Evolutionary conservation across 1,140 invertebrate genomes (phyloP), one percentile per base, ranked within the genome.

Genomic region (Orius insidiosus): DNA sequence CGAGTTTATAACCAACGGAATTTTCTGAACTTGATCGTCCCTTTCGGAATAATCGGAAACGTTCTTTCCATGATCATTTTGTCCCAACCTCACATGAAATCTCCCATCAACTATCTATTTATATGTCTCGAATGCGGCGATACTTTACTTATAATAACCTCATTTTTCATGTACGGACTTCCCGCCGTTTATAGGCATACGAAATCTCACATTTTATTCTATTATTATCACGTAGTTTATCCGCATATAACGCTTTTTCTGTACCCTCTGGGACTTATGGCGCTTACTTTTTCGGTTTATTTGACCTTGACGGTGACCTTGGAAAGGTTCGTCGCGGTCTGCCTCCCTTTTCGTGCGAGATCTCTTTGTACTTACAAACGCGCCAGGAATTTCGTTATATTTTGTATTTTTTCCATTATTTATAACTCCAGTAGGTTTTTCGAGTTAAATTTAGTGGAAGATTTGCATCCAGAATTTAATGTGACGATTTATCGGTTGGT

Each of bases 261-360:
- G 3, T 97, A 86, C 61, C 89, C 90, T 0, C 61, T 94, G 10
- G 86, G 81, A 1, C 73, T 86, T 55, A 82, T 82, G 5, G 83
- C 86, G 10, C 90, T 87, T 61, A 93, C 89, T 33, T 86, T 86
- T 19, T 90, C 87, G 11, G 86, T 94, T 36, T 98, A 95, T 68
- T 71, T 95, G 52, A 96, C 93, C 1, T 74, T 97, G 38, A 86
- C 86, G 1, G 93, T 97, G 34, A 96, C 93, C 0, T 71, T 95
- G 53, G 93, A 98, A 63, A 71, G 93, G 37, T 97, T 90, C 66
- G 84, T 97, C 34, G 93, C 92, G 1, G 93, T 98, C 0, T 96
- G 92, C 59, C 86, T 94, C 63, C 92, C 90, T 0, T 66, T 96
- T 6, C 72, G 75, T 49, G 88, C 89, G 0, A 71, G 85, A 37